phyloP scores from a whole-genome alignment of 2,888 invertebrate genomes.

The Mythimna ferrago region DNA sequence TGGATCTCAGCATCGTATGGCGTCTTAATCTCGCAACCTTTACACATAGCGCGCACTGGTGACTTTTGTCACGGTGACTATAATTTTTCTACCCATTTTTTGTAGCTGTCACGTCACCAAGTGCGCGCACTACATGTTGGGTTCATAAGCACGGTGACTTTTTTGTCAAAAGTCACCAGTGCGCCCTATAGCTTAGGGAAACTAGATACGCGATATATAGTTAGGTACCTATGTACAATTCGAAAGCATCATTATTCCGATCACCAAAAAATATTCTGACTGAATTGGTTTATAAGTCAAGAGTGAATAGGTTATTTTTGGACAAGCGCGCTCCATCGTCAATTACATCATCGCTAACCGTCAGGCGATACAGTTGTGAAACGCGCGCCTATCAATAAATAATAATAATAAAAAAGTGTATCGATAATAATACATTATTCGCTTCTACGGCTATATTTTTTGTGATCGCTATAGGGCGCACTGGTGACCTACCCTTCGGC shows the following conservation, averaged over 20 bases:
- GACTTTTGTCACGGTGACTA: no score
- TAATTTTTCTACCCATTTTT: no score
- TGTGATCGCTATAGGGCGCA: not conserved
- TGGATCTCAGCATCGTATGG: slow-evolving; percentile 12
- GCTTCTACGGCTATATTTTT: not conserved
- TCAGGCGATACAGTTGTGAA: not conserved
- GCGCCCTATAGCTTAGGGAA: slow-evolving; percentile 19
- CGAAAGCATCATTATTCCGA: not conserved
- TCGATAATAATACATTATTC: not conserved
- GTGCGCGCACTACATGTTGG: no score
- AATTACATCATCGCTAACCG: no score
- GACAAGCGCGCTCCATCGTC: no score
- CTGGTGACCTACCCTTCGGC: not conserved
- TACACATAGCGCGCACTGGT: not conserved
- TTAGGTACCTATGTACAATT: slow-evolving; percentile 11
- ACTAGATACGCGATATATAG: slow-evolving; percentile 20
- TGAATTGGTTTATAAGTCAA: not conserved
- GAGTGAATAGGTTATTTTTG: no score
- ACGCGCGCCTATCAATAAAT: not conserved
- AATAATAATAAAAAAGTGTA: not conserved
- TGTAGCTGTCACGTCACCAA: no score
- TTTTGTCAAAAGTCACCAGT: no score
- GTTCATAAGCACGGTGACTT: no score
- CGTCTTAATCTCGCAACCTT: slow-evolving; percentile 23
- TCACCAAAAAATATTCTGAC: not conserved